phyloP scores from a whole-genome alignment of 1,140 invertebrate genomes.

The Lasioglossum albipes region DNA sequence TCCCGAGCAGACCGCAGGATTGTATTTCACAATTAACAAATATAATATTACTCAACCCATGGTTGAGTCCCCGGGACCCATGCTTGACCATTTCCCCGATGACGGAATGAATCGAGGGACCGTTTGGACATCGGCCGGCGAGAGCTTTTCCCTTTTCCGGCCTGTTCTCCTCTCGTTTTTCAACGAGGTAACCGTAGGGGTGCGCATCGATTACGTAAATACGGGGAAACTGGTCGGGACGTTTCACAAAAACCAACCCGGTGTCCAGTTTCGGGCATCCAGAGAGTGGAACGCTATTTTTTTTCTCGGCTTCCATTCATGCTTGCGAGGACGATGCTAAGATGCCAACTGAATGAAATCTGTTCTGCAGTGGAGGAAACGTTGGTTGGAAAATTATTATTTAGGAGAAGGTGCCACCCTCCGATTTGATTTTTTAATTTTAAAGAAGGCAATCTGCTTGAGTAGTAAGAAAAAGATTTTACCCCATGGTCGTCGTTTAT shows the following conservation, averaged over 20 bases:
- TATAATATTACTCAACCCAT: slow-evolving; percentile 69
- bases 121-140: slow-evolving; percentile 17
- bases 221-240: slow-evolving; percentile 40
- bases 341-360: too few species aligned
- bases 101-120: slow-evolving; percentile 25
- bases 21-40: slow-evolving; percentile 75
- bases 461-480: too few species aligned
- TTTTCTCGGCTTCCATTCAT: background rate
- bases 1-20: slow-evolving; percentile 46
- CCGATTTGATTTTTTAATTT: too few species aligned
- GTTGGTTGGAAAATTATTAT: too few species aligned
- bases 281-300: background rate
- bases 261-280: slow-evolving; percentile 52
- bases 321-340: background rate
- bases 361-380: too few species aligned
- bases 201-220: slow-evolving; percentile 67
- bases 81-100: slow-evolving; percentile 62
- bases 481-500: too few species aligned
- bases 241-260: slow-evolving; percentile 14
- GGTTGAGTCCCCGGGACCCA: slow-evolving; percentile 7
- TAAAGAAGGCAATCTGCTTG: too few species aligned
- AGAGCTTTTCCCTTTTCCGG: slow-evolving; percentile 45
- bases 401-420: too few species aligned
- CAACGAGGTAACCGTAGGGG: slow-evolving; percentile 23
- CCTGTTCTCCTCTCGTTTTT: slow-evolving; percentile 29